Base-by-base conservation (phyloP, 2,113 vertebrate genomes). In the Myotis lucifugus region DNA sequence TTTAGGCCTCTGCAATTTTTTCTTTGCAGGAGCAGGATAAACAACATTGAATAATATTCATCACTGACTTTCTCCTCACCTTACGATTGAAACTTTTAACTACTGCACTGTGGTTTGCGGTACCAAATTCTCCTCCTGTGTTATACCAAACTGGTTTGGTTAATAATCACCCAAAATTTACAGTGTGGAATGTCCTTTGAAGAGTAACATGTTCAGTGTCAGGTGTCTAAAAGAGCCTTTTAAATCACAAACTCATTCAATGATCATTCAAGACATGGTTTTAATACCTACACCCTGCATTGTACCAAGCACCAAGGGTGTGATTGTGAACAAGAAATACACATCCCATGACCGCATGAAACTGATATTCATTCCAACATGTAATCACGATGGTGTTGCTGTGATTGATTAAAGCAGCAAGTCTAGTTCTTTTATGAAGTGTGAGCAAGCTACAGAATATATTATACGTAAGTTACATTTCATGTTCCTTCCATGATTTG, bases 31-130 rank as follows among this genome's bases (percentile, higher is more conserved):
- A 34, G 5, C 12, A 93, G 32, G 10, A 70, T 88, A 79, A 91
- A 69, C 32, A 89, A 84, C 84, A 67, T 81, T 64, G 91, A 93
- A 70, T 32, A 66, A 89, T 91, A 27, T 32, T 40, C 37, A 66
- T 93, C 72, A 52, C 46, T 93, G 61, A 74, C 15, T 95, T 90
- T 85, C 67, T 66, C n/a, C 70, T 84, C 13, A 52, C 7, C 23
- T 91, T 78, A 50, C n/a, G 72, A 59, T 13, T 52, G 32, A 85
- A 82, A 74, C 18, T 79, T 78, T 90, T 89, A 81, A 88, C 32
- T 83, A 42, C 17, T 52, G 12, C 34, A 23, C n/a, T 92, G 32
- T 70, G 64, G 56, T 40, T 85, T 94, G 21, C 2, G 67, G 46
- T 84, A 64, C 19, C 90, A 81, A 95, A 79, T 13, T 88, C 32